Percentiles rank a stretch among this genome's conserved stretches.
Evolutionary conservation across 2,888 invertebrate genomes (phyloP).

Genomic region (Didymodactylos carnosus): DNA sequence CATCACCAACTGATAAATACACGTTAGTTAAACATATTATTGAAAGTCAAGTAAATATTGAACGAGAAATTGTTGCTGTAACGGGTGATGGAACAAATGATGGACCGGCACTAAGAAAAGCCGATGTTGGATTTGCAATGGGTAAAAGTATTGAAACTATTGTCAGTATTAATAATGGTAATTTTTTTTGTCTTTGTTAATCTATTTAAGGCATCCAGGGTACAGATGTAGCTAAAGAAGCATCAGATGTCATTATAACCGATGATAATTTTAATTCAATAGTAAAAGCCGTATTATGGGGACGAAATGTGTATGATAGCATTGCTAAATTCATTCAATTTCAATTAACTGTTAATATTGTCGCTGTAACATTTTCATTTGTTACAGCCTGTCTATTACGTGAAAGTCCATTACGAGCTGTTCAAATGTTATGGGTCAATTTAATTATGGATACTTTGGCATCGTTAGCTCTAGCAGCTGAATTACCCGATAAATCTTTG

Average conservation of each 20-base stretch:
- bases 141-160: no score
- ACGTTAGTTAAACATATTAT: constrained; percentile 8
- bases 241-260: constrained; percentile 10
- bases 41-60: constrained; percentile 44
- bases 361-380: constrained; percentile 4
- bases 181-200: no score
- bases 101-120: no score
- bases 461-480: constrained; percentile 2
- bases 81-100: constrained; percentile 97
- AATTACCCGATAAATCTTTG: constrained; percentile 67
- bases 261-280: constrained; percentile 15
- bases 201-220: constrained; percentile 15
- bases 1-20: constrained; percentile 8
- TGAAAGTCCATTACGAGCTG: constrained; percentile 6
- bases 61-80: constrained; percentile 88
- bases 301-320: constrained; percentile 9
- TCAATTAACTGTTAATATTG: constrained; percentile 11
- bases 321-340: constrained; percentile 11
- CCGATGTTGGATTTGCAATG: constrained; percentile 44
- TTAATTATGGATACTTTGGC: constrained; percentile 14
- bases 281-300: constrained; percentile 14
- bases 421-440: constrained; percentile 13
- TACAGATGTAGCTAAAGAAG: constrained; percentile 15
- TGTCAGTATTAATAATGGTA: no score
- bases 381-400: constrained; percentile 4